Conservation (phyloP, 2,888 invertebrate species). For the Drosophila differens region DNA sequence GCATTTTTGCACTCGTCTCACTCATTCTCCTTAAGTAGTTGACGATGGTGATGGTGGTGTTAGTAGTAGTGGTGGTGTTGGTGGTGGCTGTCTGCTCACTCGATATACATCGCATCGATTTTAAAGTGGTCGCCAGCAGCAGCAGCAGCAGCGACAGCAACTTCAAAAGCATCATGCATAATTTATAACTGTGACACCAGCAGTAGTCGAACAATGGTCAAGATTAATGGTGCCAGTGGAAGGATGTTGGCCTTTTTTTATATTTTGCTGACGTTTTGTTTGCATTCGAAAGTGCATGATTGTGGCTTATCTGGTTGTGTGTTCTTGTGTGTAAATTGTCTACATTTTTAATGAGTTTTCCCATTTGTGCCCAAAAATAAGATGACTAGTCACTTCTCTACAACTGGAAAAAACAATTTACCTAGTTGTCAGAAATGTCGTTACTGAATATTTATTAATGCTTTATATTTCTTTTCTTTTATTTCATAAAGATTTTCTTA, state of each 20-base stretch:
- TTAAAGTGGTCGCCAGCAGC: slow-evolving; percentile 50
- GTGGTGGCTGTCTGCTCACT: slow-evolving; percentile 48
- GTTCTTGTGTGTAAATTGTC: slow-evolving; percentile 48
- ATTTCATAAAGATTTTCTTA: not conserved
- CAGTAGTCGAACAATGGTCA: slow-evolving; percentile 65
- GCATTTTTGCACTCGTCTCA: slow-evolving; percentile 65
- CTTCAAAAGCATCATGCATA: slow-evolving; percentile 56
- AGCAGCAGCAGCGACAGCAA: slow-evolving; percentile 35
- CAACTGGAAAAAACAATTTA: not conserved
- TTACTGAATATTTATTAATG: not conserved
- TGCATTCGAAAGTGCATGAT: slow-evolving; percentile 54
- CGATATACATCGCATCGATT: slow-evolving; percentile 75
- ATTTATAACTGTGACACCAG: slow-evolving; percentile 75
- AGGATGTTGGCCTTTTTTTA: slow-evolving; percentile 40
- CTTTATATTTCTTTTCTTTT: not conserved
- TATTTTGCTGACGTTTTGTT: slow-evolving; percentile 33
- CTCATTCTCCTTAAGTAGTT: slow-evolving; percentile 12
- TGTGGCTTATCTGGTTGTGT: slow-evolving; percentile 24
- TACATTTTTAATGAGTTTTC: slow-evolving; percentile 55
- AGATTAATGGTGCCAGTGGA: slow-evolving; percentile 64
- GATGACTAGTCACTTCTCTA: slow-evolving; percentile 49
- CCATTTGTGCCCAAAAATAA: slow-evolving; percentile 29
- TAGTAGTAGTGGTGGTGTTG: not conserved
- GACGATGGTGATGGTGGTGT: not conserved
- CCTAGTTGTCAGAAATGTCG: not conserved